Base-by-base conservation (phyloP, 1,140 invertebrate genomes). In the Drosophila albomicans region DNA sequence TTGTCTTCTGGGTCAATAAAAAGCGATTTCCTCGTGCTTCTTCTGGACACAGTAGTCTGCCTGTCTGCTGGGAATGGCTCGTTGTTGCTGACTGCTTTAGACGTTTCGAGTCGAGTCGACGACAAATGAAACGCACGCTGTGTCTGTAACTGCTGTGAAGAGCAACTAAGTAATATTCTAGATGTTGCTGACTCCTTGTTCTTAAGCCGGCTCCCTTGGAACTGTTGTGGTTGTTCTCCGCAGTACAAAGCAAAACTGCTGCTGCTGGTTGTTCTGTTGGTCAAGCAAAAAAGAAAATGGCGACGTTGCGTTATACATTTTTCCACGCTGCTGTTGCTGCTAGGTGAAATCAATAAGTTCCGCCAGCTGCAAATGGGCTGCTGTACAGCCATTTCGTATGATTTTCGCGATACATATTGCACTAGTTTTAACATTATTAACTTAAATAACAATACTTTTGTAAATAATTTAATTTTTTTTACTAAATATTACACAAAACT, bases 231-330 rank as follows among this genome's bases (percentile, higher is more conserved):
- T 57, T 80, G 85, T 87, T 87, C 84, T 76, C 20, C 62, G 82
- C 82, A 88, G 80, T 78, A 74, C 71, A 79, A 92, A 89, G 88
- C 91, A 66, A 78, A 72, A 86, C 74, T 84, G 41, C 78, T 80
- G 30, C 70, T 87, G 84, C 85, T 92, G 71, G 75, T 75, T 58
- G 64, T 82, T 82, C 85, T 89, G 82, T 89, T 91, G 77, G 89
- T 86, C 64, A 82, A 76, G 75, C 78, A 91, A 78, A 92, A 92
- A 91, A 92, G 81, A 92, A 92, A 92, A 92, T 92, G 91, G 91
- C 91, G 91, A 76, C 87, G 65, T 86, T 78, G 73, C 66, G 91
- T 90, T 90, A 85, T 77, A 88, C 75, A 69, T 81, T 86, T 79
- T 74, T 87, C 76, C 25, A 79, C 57, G 63, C 52, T 79, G 25